Conservation (phyloP, 2,888 invertebrate genomes). For the Microplitis manilae region DNA sequence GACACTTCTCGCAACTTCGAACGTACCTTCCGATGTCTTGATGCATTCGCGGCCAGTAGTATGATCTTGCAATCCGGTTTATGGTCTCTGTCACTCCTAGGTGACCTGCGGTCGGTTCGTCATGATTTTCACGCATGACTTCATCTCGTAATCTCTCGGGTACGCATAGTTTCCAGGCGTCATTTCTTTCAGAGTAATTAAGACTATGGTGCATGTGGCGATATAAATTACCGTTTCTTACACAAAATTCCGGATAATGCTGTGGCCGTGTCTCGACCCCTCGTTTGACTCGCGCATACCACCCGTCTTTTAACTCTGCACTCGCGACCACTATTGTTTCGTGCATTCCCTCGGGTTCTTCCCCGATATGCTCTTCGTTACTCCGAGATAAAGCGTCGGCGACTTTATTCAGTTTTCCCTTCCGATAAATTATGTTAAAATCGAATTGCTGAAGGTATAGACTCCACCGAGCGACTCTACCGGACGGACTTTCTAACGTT, state of each 20-base stretch:
- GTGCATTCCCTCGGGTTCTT: too few species aligned
- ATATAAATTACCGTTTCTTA: too few species aligned
- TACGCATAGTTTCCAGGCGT: conserved; percentile 45
- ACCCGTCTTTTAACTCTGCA: too few species aligned
- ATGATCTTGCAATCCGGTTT: conserved; percentile 18
- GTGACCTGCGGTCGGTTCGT: conserved; percentile 46
- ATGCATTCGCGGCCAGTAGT: conserved; percentile 54
- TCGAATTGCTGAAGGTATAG: neutral
- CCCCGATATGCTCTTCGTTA: too few species aligned
- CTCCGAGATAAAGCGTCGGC: too few species aligned
- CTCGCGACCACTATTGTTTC: too few species aligned
- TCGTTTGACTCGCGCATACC: too few species aligned
- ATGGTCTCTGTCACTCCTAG: conserved; percentile 41
- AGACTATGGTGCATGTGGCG: too few species aligned
- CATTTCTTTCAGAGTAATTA: neutral
- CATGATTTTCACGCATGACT: conserved; percentile 36
- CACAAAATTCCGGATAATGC: too few species aligned
- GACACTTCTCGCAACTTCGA: conserved; percentile 44
- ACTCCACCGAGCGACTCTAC: neutral
- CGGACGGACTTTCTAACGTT: neutral
- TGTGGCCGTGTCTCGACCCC: too few species aligned
- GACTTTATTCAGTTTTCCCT: too few species aligned
- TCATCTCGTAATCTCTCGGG: conserved; percentile 7
- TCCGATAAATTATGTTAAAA: too few species aligned
- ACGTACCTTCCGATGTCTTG: conserved; percentile 46